A percentile compares a stretch with the other conserved stretches of the same genome.
Evolutionary conservation across 2,113 vertebrate genomes (phyloP).

Genomic region (Ophthalmolycus amberensis): DNA sequence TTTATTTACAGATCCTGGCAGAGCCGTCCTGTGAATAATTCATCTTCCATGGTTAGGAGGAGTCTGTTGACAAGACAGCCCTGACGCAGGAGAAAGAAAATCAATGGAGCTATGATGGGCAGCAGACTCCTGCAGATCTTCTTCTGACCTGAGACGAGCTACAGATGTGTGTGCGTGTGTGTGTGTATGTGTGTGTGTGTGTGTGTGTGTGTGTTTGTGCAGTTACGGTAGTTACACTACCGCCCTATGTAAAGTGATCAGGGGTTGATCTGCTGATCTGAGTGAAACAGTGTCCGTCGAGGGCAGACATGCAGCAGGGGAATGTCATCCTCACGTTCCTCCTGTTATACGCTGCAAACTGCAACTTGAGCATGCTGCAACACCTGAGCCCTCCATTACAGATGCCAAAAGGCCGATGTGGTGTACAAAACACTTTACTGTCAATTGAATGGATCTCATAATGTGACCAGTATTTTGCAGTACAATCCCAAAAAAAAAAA

Average conservation of each 20-base stretch:
- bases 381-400: constrained; percentile 37
- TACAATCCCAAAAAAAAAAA: not conserved
- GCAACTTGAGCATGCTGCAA: constrained; percentile 48
- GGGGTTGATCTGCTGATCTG: constrained; percentile 76
- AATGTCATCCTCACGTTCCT: constrained; percentile 62
- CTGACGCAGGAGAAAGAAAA: constrained; percentile 76
- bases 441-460: not conserved
- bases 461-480: not conserved
- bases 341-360: constrained; percentile 52
- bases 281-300: constrained; percentile 76
- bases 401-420: not conserved
- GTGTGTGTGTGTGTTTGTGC: constrained; percentile 52
- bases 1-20: constrained; percentile 80
- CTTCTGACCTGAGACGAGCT: constrained; percentile 44
- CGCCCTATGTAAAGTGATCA: constrained; percentile 81
- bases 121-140: constrained; percentile 70
- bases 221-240: constrained; percentile 70
- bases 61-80: constrained; percentile 79
- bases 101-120: constrained; percentile 79
- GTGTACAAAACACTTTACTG: constrained; percentile 31
- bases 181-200: constrained; percentile 44
- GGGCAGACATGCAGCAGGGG: constrained; percentile 55
- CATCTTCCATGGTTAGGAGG: constrained; percentile 68
- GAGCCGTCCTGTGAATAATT: constrained; percentile 78
- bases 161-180: not conserved